phyloP scores from a whole-genome alignment of 2,797 vertebrate genomes.

The Pangasius mekongensis region DNA sequence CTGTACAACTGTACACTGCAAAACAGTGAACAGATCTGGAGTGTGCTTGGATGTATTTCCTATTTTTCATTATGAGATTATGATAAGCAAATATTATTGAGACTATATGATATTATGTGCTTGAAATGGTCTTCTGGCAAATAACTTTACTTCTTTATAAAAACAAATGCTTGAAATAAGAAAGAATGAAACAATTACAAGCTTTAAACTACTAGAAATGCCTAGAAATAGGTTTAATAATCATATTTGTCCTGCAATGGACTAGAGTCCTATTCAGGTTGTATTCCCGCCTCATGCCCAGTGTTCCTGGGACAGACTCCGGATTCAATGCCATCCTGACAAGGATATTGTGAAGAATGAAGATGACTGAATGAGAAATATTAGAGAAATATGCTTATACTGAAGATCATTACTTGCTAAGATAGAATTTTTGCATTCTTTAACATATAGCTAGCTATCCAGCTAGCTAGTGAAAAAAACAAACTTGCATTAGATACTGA shows the following conservation, averaged over 20 bases:
- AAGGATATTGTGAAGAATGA: too few species aligned
- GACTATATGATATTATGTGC: neutral
- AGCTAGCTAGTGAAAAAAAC: too few species aligned
- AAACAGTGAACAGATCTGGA: neutral
- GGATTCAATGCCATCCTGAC: too few species aligned
- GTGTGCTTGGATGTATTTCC: neutral
- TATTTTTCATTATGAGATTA: neutral
- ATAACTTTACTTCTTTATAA: neutral
- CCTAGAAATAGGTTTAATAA: neutral
- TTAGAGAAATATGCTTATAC: neutral
- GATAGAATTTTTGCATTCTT: neutral
- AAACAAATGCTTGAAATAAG: neutral
- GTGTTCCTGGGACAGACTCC: too few species aligned
- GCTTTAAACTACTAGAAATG: neutral
- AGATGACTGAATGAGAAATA: too few species aligned
- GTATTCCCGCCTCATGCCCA: too few species aligned
- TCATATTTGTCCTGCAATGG: neutral
- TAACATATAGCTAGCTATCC: neutral
- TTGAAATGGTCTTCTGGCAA: neutral
- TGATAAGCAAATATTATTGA: neutral
- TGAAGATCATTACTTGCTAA: neutral
- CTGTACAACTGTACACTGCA: neutral
- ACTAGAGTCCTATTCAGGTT: neutral
- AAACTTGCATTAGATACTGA: neutral
- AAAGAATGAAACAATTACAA: neutral